Evolutionary conservation across 2,888 invertebrate genomes (phyloP).

Genomic region (Netelia inedita): DNA sequence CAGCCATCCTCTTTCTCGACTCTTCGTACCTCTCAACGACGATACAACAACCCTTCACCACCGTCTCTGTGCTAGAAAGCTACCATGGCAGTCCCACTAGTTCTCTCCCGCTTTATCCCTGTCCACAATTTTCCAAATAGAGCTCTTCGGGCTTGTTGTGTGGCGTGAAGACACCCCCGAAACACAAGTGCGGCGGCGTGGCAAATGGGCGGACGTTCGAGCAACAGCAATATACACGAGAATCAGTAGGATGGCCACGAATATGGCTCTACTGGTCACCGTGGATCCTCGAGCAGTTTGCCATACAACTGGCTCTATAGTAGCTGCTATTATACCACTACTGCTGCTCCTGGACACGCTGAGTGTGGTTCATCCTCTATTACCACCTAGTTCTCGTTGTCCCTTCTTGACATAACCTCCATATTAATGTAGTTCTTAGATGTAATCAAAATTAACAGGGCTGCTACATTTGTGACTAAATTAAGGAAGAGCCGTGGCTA

Average conservation of each 20-base stretch:
- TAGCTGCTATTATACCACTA: constrained; percentile 21
- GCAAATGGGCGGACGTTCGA: constrained; percentile 56
- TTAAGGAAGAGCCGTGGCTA: too few species aligned
- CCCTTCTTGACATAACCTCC: neutral
- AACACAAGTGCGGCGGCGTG: constrained; percentile 46
- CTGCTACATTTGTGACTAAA: too few species aligned
- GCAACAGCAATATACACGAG: constrained; percentile 42
- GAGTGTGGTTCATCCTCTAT: constrained; percentile 18
- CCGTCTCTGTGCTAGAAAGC: constrained; percentile 36
- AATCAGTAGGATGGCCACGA: constrained; percentile 52
- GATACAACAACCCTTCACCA: constrained; percentile 56
- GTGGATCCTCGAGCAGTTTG: constrained; percentile 36
- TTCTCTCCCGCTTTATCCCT: neutral
- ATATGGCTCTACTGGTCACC: constrained; percentile 57
- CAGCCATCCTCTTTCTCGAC: neutral
- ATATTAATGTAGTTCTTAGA: neutral
- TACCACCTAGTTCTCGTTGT: neutral
- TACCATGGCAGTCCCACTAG: constrained; percentile 5
- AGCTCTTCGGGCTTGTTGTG: constrained; percentile 47
- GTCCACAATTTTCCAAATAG: constrained; percentile 30
- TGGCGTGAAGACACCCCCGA: constrained; percentile 12
- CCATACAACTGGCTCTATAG: constrained; percentile 29
- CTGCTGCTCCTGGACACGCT: constrained; percentile 11
- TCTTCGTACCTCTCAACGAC: constrained; percentile 22
- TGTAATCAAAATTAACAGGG: neutral